A percentile compares a stretch with the other conserved stretches of the same genome.
phyloP scores from a whole-genome alignment of 2,113 vertebrate genomes.

The Vireo altiloquus region DNA sequence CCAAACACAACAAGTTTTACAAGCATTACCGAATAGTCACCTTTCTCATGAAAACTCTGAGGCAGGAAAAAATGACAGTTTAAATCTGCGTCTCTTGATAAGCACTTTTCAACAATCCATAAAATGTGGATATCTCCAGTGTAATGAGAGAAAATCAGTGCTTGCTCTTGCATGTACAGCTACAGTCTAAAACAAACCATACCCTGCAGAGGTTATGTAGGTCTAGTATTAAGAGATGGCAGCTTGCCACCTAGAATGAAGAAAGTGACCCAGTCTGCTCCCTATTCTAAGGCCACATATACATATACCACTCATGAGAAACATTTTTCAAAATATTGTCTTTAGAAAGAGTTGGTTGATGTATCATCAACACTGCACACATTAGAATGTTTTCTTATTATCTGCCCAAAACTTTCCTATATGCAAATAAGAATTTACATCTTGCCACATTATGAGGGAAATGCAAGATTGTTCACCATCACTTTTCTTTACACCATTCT shows the following conservation, averaged over 20 bases:
- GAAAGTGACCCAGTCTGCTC: neutral
- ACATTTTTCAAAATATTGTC: neutral
- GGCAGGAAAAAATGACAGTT: neutral
- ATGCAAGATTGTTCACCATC: neutral
- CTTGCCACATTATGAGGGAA: neutral
- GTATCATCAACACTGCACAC: rapidly evolving
- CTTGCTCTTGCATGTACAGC: neutral
- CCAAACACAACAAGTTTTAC: conserved; percentile 60
- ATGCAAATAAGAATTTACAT: neutral
- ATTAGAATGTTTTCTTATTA: neutral
- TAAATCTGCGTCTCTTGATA: neutral
- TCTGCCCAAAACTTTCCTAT: neutral
- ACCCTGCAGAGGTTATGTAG: neutral
- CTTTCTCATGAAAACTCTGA: conserved; percentile 14
- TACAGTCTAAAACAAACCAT: neutral
- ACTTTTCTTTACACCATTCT: neutral
- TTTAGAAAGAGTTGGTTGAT: neutral
- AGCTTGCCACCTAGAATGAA: neutral
- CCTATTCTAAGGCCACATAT: neutral
- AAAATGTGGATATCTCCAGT: neutral
- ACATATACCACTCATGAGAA: neutral
- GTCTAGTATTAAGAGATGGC: neutral
- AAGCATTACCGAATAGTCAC: neutral
- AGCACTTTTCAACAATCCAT: neutral
- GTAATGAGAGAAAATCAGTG: neutral